phyloP scores from a whole-genome alignment of 2,888 invertebrate species.

The Chrysolina americana region DNA sequence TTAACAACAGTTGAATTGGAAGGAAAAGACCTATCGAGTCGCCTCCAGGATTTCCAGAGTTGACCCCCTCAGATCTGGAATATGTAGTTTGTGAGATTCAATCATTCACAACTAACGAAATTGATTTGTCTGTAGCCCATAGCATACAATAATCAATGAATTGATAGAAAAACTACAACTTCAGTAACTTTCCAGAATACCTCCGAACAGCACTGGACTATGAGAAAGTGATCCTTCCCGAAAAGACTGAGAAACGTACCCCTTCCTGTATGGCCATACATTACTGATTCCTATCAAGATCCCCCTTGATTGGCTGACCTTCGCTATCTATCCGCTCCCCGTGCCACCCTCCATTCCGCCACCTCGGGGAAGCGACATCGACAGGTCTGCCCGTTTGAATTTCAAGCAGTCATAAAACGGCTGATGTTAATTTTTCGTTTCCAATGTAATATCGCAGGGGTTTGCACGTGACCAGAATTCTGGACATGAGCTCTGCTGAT shows the following conservation, averaged over 20 bases:
- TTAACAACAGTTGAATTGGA: too few relatives aligned
- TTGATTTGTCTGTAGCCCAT: too few relatives aligned
- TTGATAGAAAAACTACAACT: too few relatives aligned
- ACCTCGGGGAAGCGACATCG: constrained; percentile 50
- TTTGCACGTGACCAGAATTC: constrained; percentile 60
- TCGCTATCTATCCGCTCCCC: constrained; percentile 35
- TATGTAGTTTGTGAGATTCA: too few relatives aligned
- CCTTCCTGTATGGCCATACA: not conserved
- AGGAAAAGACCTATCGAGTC: too few relatives aligned
- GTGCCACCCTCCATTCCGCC: constrained; percentile 43
- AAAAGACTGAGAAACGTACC: not conserved
- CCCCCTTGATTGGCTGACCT: constrained; percentile 41
- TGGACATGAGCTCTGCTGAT: constrained; percentile 52
- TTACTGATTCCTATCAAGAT: not conserved
- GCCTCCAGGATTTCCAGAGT: too few relatives aligned
- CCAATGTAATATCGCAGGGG: constrained; percentile 68
- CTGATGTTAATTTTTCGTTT: constrained; percentile 70
- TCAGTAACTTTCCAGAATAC: too few relatives aligned
- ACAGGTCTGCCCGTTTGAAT: constrained; percentile 57
- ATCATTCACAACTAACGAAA: too few relatives aligned
- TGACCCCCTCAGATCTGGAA: too few relatives aligned
- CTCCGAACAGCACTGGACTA: not conserved
- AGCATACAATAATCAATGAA: too few relatives aligned
- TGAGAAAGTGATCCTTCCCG: not conserved
- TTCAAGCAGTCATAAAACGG: constrained; percentile 70